Conservation (phyloP, 2,113 vertebrate genomes). For the Daboia siamensis region DNA sequence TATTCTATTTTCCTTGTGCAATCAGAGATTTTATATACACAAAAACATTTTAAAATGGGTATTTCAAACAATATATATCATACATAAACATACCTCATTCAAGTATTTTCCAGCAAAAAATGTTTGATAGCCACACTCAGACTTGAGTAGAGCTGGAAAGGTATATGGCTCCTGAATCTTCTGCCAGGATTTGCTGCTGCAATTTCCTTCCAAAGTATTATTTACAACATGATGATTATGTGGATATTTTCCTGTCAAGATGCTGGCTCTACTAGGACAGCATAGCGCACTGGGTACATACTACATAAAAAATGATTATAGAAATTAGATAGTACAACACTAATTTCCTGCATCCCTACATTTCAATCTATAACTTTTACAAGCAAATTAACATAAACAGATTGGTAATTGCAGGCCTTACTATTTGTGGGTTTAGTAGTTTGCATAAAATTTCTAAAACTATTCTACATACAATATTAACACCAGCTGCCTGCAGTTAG, state of each 20-base stretch:
- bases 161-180: constrained; percentile 87
- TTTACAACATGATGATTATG: constrained; percentile 97
- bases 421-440: neutral
- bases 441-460: neutral
- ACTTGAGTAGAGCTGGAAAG: constrained; percentile 84
- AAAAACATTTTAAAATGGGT: neutral
- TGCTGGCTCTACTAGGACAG: constrained; percentile 94
- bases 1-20: neutral
- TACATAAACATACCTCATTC: constrained; percentile 80
- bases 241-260: constrained; percentile 94
- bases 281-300: constrained; percentile 96
- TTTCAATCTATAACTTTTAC: neutral
- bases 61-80: neutral
- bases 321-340: neutral
- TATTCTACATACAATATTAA: neutral
- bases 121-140: constrained; percentile 82
- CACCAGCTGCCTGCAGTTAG: no score
- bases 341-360: neutral
- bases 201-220: constrained; percentile 96
- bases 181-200: constrained; percentile 94
- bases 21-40: neutral
- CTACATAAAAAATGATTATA: constrained; percentile 62
- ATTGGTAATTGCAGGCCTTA: neutral
- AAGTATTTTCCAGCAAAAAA: constrained; percentile 98
- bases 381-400: neutral